Evolutionary conservation across 2,113 vertebrate species (phyloP).

Genomic region (Chloropsis cyanopogon): DNA sequence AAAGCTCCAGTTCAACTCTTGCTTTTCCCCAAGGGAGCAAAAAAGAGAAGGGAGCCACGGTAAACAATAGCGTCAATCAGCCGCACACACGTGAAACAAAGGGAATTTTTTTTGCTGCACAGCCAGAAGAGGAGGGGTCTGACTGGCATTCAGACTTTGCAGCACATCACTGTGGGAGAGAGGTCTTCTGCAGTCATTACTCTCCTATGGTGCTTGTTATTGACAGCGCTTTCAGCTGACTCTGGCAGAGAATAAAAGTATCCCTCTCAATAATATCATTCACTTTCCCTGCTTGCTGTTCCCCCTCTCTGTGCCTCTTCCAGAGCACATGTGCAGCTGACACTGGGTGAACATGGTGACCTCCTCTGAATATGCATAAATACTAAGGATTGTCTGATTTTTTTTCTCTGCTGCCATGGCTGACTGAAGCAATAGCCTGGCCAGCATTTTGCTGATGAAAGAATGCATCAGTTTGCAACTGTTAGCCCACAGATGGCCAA

Average conservation of each 20-base stretch:
- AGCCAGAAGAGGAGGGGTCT: slow-evolving; percentile 46
- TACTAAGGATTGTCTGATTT: background rate
- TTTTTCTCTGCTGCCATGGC: background rate
- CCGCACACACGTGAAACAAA: background rate
- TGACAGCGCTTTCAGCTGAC: slow-evolving; percentile 40
- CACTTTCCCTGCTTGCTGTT: background rate
- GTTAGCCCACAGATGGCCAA: slow-evolving; percentile 3
- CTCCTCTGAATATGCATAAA: slow-evolving; percentile 37
- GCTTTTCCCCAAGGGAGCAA: background rate
- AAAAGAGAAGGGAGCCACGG: background rate
- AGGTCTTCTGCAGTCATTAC: slow-evolving; percentile 57
- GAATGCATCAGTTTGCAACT: background rate
- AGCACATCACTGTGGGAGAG: slow-evolving; percentile 40
- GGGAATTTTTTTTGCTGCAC: background rate
- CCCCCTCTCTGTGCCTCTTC: slow-evolving; percentile 10
- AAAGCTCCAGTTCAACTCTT: background rate
- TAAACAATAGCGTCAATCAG: slow-evolving; percentile 54
- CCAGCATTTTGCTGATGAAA: slow-evolving; percentile 5
- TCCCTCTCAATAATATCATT: background rate
- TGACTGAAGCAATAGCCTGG: background rate
- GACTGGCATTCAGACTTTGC: slow-evolving; percentile 47
- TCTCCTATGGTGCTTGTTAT: slow-evolving; percentile 31
- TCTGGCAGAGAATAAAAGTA: slow-evolving; percentile 52
- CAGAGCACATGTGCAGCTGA: slow-evolving; percentile 28
- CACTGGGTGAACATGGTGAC: background rate